Evolutionary conservation across 2,888 invertebrate genomes (phyloP).

Genomic region (Aporophyla lueneburgensis): DNA sequence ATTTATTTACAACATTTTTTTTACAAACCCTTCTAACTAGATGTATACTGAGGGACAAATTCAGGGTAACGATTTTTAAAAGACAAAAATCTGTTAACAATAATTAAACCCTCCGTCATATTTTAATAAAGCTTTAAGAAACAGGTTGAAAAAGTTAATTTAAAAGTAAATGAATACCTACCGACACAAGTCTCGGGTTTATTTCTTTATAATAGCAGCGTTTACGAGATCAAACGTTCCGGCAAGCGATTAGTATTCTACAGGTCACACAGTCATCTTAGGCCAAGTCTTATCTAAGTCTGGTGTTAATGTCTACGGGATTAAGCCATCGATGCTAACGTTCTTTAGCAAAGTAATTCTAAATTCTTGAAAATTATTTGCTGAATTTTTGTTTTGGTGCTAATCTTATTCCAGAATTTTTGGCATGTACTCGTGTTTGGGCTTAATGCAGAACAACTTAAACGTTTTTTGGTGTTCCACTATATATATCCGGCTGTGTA

Average conservation of each 20-base stretch:
- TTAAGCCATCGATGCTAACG: constrained; percentile 49
- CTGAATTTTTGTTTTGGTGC: constrained; percentile 1
- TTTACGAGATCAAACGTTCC: constrained; percentile 54
- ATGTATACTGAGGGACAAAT: constrained; percentile 49
- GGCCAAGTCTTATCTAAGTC: constrained; percentile 56
- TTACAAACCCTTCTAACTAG: constrained; percentile 58
- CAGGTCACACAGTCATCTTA: constrained; percentile 49
- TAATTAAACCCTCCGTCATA: no score
- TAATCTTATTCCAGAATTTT: constrained; percentile 17
- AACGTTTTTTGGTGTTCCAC: constrained; percentile 29
- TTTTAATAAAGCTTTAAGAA: not conserved
- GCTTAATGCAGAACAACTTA: constrained; percentile 29
- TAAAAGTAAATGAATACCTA: constrained; percentile 34
- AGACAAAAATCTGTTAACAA: not conserved
- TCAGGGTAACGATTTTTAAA: not conserved
- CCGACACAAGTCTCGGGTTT: constrained; percentile 24
- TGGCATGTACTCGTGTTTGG: constrained; percentile 32
- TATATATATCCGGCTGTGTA: constrained; percentile 54
- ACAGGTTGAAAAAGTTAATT: constrained; percentile 12
- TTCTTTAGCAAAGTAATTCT: constrained; percentile 41
- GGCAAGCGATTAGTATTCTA: constrained; percentile 56
- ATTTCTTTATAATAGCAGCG: constrained; percentile 44
- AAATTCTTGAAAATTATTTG: constrained; percentile 32
- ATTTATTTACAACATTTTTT: constrained; percentile 77
- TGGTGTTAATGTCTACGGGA: constrained; percentile 51